These are phyloP conservation scores for Hymenopus coronatus DNA, from an alignment of 2,888 invertebrate genomes.

Conservation along the genomic window DNA sequence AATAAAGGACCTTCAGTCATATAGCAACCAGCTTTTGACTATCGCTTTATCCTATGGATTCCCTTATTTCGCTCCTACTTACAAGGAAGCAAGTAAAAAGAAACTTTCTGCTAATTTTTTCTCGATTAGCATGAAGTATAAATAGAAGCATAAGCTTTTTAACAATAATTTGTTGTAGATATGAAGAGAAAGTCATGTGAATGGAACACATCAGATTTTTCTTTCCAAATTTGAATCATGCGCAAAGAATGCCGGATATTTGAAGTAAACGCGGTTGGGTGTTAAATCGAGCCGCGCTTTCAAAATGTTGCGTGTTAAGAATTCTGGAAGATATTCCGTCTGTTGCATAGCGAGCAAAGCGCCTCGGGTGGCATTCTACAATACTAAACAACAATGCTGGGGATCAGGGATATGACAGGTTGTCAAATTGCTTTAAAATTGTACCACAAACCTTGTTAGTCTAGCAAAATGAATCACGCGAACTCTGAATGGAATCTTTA, in stretches of 20 bases:
- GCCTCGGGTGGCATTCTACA: not conserved
- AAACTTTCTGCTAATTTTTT: too few relatives aligned
- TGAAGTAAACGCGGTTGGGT: not conserved
- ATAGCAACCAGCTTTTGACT: too few relatives aligned
- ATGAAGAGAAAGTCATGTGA: too few relatives aligned
- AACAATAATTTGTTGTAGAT: too few relatives aligned
- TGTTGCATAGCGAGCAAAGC: not conserved
- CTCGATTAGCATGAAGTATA: too few relatives aligned
- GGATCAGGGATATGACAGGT: not conserved
- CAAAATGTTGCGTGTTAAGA: not conserved
- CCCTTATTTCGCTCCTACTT: too few relatives aligned
- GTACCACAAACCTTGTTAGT: not conserved
- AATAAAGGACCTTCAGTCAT: too few relatives aligned
- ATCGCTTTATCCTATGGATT: too few relatives aligned
- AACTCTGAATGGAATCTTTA: not conserved
- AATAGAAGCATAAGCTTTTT: too few relatives aligned
- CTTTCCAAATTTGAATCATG: not conserved
- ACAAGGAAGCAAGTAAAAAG: too few relatives aligned
- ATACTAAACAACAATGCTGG: not conserved
- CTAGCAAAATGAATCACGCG: not conserved
- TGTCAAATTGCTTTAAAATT: slow-evolving; percentile 8
- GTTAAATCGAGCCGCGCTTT: not conserved
- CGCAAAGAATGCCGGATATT: not conserved
- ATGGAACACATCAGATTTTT: too few relatives aligned
- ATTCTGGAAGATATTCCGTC: not conserved